A percentile compares a stretch with the other conserved stretches of the same genome.
Evolutionary conservation across 1,140 invertebrate genomes (phyloP).

Genomic region (Micrasema minimum): DNA sequence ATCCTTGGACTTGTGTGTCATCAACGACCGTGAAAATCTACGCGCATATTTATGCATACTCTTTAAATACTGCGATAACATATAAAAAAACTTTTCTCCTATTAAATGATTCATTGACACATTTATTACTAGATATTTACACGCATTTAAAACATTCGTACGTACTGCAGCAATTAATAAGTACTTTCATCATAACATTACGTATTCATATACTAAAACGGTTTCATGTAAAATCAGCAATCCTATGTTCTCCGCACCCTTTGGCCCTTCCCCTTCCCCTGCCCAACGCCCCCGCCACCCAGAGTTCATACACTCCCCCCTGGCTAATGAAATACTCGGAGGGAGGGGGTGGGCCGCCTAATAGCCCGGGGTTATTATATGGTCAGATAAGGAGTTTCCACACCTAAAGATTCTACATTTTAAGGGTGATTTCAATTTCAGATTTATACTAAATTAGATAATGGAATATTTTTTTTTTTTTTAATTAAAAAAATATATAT

Average conservation of each 20-base stretch:
- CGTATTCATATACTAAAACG: background rate
- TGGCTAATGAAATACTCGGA: constrained; percentile 51
- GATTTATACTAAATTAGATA: no score
- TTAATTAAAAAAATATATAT: no score
- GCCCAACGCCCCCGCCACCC: background rate
- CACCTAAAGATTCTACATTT: constrained; percentile 44
- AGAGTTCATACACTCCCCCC: constrained; percentile 41
- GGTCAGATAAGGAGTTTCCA: constrained; percentile 53
- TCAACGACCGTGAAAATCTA: no score
- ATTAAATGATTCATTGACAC: no score
- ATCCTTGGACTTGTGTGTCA: no score
- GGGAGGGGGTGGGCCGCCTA: constrained; percentile 42
- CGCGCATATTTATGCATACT: no score
- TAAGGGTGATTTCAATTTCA: constrained; percentile 33
- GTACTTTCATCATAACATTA: background rate
- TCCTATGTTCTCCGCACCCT: background rate
- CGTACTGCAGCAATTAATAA: background rate
- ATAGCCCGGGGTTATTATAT: constrained; percentile 52
- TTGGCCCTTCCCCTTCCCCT: constrained; percentile 10
- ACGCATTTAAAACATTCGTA: background rate
- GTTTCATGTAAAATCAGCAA: no score
- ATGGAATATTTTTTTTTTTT: no score
- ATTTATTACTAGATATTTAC: background rate
- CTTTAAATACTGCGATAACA: no score
- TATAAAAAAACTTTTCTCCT: no score